phyloP scores from a whole-genome alignment of 2,113 vertebrate species.

The Ginglymostoma cirratum region DNA sequence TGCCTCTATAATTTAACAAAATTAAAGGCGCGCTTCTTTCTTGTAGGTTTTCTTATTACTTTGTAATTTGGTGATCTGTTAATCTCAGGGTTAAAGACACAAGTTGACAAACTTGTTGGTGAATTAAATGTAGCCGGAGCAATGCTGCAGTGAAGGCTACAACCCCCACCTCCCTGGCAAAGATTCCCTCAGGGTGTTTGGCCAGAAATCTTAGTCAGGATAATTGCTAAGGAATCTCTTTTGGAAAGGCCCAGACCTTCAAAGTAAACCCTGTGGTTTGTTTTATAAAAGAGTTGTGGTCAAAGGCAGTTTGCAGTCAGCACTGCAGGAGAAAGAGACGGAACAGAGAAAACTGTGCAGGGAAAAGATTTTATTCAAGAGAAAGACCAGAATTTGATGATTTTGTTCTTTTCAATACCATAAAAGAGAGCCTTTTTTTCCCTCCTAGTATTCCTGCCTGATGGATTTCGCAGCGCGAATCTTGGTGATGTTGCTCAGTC shows the following conservation, averaged over 20 bases:
- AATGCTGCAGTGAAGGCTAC: slow-evolving; percentile 31
- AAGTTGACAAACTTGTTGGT: background rate
- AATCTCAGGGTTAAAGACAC: slow-evolving; percentile 13
- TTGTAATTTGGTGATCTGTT: background rate
- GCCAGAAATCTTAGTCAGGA: slow-evolving; percentile 34
- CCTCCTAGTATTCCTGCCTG: background rate
- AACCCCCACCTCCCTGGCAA: slow-evolving; percentile 32
- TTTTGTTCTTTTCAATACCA: slow-evolving; percentile 13
- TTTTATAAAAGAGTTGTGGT: slow-evolving; percentile 30
- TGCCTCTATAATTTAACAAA: background rate
- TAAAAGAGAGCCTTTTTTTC: background rate
- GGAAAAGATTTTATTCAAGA: background rate
- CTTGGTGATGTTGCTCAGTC: background rate
- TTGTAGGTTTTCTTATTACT: background rate
- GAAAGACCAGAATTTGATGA: background rate
- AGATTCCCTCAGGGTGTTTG: slow-evolving; percentile 37
- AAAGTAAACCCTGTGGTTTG: slow-evolving; percentile 34
- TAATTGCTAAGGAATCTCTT: slow-evolving; percentile 38
- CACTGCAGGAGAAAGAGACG: slow-evolving; percentile 19
- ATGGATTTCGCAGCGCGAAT: slow-evolving; percentile 14
- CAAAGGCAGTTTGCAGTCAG: slow-evolving; percentile 25
- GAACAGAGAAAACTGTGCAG: background rate
- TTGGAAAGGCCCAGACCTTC: slow-evolving; percentile 38
- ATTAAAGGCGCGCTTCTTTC: background rate
- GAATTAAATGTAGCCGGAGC: slow-evolving; percentile 21